Conservation (phyloP, 2,797 vertebrate species). For the Megalops cyprinoides region DNA sequence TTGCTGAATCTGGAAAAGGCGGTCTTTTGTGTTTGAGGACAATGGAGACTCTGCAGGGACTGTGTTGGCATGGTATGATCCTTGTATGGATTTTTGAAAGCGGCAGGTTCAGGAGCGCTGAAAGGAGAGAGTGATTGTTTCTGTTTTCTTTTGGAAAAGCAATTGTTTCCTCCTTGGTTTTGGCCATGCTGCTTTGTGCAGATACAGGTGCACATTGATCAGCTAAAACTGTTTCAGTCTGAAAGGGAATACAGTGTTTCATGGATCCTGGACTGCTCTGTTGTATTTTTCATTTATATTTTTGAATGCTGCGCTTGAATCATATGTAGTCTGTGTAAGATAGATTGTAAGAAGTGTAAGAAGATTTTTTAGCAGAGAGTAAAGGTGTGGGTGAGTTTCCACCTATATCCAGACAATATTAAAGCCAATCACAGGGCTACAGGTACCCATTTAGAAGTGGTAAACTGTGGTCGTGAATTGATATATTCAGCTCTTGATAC, state of each 20-base stretch:
- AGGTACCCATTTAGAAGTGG: not conserved
- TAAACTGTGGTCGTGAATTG: no score
- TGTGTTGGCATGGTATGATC: slow-evolving; percentile 7
- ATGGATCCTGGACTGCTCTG: not conserved
- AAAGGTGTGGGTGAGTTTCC: not conserved
- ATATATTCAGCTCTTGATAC: no score
- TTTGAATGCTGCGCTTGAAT: no score
- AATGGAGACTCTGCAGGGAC: slow-evolving; percentile 3
- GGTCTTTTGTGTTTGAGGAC: slow-evolving; percentile 1
- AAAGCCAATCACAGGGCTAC: not conserved
- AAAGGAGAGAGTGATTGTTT: not conserved
- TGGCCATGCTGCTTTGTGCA: not conserved
- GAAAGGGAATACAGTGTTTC: not conserved
- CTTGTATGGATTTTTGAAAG: not conserved
- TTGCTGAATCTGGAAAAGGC: slow-evolving; percentile 15
- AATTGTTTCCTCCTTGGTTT: no score
- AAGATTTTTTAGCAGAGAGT: not conserved
- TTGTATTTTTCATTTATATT: not conserved
- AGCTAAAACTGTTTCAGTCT: not conserved
- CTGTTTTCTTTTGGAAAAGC: not conserved
- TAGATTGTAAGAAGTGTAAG: no score
- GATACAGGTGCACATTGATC: not conserved
- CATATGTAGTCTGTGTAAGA: no score
- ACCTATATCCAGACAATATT: no score
- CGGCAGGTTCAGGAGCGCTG: not conserved